Evolutionary conservation across 1,140 invertebrate species (phyloP).

Genomic region (Drosophila oshimai): DNA sequence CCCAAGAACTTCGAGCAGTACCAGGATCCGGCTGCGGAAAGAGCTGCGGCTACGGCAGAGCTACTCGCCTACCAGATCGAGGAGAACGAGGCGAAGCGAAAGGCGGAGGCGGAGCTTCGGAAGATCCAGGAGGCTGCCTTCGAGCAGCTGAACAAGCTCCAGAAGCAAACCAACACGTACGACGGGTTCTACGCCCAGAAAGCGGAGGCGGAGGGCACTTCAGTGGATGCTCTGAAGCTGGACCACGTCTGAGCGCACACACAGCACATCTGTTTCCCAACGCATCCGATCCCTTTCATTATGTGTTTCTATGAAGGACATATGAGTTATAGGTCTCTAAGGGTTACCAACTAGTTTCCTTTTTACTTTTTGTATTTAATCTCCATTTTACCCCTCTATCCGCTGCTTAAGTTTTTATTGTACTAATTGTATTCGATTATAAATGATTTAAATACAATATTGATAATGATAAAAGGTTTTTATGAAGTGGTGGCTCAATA

Average conservation of each 20-base stretch:
- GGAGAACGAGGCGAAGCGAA: conserved; percentile 68
- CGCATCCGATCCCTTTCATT: background rate
- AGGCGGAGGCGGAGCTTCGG: conserved; percentile 63
- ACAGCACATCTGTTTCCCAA: background rate
- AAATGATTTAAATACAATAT: conserved; percentile 15
- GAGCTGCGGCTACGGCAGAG: conserved; percentile 67
- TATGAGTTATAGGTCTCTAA: conserved; percentile 34
- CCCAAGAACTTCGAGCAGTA: conserved; percentile 68
- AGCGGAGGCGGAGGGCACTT: conserved; percentile 45
- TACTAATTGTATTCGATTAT: conserved; percentile 16
- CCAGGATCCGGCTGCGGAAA: conserved; percentile 64
- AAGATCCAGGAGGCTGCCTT: conserved; percentile 73
- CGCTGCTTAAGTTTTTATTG: conserved; percentile 23
- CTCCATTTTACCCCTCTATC: background rate
- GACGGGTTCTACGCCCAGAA: conserved; percentile 67
- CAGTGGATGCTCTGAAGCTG: conserved; percentile 48
- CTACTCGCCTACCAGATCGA: conserved; percentile 65
- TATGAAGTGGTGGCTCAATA: no score
- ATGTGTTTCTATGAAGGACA: conserved; percentile 45
- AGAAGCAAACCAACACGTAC: conserved; percentile 64
- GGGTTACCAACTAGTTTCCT: conserved; percentile 29
- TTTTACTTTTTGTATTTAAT: conserved; percentile 25
- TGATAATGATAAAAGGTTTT: no score
- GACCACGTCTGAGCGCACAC: conserved; percentile 64
- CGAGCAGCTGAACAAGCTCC: conserved; percentile 67